Conservation (phyloP, 2,113 vertebrate species). For the Seriola dumerili region DNA sequence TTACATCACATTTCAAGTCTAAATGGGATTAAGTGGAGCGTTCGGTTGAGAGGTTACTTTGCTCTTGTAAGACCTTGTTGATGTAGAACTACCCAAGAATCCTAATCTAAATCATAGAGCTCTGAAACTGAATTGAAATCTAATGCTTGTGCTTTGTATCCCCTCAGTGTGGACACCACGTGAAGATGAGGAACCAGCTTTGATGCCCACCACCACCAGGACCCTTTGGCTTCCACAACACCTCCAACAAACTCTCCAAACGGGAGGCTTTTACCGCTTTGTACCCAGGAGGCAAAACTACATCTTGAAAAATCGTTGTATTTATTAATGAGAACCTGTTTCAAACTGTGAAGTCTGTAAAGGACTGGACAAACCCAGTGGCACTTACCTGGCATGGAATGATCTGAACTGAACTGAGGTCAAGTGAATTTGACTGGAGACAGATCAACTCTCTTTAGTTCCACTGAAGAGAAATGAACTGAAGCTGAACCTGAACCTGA, state of each 20-base stretch:
- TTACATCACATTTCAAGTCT: background rate
- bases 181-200: constrained; percentile 68
- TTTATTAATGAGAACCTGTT: constrained; percentile 21
- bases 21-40: background rate
- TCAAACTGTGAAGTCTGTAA: constrained; percentile 25
- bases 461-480: constrained; percentile 51
- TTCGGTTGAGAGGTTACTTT: background rate
- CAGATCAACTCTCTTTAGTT: constrained; percentile 19
- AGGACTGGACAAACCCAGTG: constrained; percentile 22
- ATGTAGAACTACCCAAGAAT: background rate
- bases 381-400: constrained; percentile 50
- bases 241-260: constrained; percentile 31
- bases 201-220: constrained; percentile 53
- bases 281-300: constrained; percentile 15
- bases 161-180: constrained; percentile 59
- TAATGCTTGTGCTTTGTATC: constrained; percentile 52
- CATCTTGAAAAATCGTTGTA: background rate
- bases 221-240: constrained; percentile 27
- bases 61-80: background rate
- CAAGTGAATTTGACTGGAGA: constrained; percentile 36
- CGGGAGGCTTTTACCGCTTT: constrained; percentile 24
- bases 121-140: constrained; percentile 6
- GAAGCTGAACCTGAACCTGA: constrained; percentile 21
- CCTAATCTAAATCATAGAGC: background rate
- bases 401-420: constrained; percentile 44